These are phyloP conservation scores for Silurus meridionalis DNA, from an alignment of 2,113 vertebrate genomes.

Conservation along the genomic window DNA sequence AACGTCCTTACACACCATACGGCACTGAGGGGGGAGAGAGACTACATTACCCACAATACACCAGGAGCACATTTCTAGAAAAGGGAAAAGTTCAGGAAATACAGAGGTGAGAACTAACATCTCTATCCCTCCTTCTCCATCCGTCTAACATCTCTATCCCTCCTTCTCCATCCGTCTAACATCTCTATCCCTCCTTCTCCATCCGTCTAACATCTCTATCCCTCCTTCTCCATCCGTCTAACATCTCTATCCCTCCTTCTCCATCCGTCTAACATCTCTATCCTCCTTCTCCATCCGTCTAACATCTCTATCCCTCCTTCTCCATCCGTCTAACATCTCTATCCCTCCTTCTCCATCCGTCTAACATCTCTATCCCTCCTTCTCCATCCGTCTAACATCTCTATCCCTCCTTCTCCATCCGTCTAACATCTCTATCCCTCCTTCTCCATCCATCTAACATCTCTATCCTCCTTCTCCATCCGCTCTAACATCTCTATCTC, in stretches of 20 bases:
- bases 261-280: neutral
- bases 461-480: too few species aligned
- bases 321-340: too few species aligned
- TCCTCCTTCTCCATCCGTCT: neutral
- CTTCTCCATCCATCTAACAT: neutral
- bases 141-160: too few species aligned
- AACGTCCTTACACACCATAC: constrained; percentile 86
- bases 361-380: neutral
- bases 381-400: neutral
- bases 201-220: too few species aligned
- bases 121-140: too few species aligned
- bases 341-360: too few species aligned
- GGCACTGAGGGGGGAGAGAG: constrained; percentile 74
- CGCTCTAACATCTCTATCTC: too few species aligned
- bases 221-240: neutral
- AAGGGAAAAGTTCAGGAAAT: neutral
- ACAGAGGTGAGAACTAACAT: neutral
- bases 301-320: too few species aligned
- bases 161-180: too few species aligned
- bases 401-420: neutral
- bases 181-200: too few species aligned
- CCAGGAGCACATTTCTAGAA: neutral
- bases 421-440: neutral
- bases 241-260: neutral
- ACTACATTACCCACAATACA: constrained; percentile 22